A percentile compares a stretch with the other conserved stretches of the same genome.
phyloP scores from a whole-genome alignment of 2,888 invertebrate genomes.

The Ganaspis brasiliensis region DNA sequence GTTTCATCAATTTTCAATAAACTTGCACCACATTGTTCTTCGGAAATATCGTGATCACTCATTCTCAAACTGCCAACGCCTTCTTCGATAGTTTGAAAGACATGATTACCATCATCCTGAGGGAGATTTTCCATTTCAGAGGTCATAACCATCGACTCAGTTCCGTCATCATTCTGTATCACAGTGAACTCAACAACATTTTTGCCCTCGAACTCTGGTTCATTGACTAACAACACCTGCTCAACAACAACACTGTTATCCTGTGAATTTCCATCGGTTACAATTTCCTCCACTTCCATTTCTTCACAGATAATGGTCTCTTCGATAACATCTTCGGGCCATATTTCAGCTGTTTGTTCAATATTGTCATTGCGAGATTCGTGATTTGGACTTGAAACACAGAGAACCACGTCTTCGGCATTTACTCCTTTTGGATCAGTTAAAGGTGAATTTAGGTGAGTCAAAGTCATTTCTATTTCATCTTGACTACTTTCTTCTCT shows the following conservation, averaged over 20 bases:
- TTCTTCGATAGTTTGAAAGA: constrained; percentile 61
- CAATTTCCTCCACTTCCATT: constrained; percentile 75
- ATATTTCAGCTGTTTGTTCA: constrained; percentile 66
- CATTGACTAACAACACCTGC: constrained; percentile 69
- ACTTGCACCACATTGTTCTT: background rate
- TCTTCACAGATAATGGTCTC: constrained; percentile 79
- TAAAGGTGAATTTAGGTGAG: too few relatives aligned
- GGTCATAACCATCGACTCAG: constrained; percentile 69
- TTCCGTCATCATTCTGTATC: constrained; percentile 70
- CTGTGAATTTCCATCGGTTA: constrained; percentile 56
- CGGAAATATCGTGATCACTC: background rate
- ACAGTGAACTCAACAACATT: constrained; percentile 73
- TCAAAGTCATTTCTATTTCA: constrained; percentile 47
- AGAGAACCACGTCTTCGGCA: constrained; percentile 67
- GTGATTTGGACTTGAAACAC: constrained; percentile 58
- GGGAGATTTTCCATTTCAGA: constrained; percentile 58
- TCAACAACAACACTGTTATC: constrained; percentile 68
- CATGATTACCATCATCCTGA: constrained; percentile 51
- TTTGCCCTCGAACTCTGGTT: constrained; percentile 64
- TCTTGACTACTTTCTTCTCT: constrained; percentile 68
- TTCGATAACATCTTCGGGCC: constrained; percentile 77
- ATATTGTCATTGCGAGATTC: constrained; percentile 54
- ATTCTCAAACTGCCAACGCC: constrained; percentile 63
- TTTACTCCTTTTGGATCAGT: constrained; percentile 62
- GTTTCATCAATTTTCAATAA: background rate